A percentile compares a stretch with the other conserved stretches of the same genome.
Evolutionary conservation across 2,113 vertebrate species (phyloP).

Genomic region (Tretioscincus oriximinensis): DNA sequence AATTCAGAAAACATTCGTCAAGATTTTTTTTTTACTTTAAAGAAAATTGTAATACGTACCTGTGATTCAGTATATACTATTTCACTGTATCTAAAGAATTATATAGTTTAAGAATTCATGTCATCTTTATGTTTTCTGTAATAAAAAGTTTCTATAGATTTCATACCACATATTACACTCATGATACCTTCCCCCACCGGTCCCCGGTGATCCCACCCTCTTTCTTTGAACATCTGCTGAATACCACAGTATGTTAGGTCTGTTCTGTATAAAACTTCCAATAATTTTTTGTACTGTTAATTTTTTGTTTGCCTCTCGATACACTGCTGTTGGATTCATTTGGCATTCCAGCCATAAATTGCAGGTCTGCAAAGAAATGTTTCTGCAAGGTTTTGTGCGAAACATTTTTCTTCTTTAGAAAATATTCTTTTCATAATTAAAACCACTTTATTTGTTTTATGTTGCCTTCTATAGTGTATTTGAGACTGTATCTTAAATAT

Average conservation of each 20-base stretch:
- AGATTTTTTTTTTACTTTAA: constrained; percentile 64
- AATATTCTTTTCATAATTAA: background rate
- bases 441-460: background rate
- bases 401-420: background rate
- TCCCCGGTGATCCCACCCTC: constrained; percentile 7
- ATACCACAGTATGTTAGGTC: constrained; percentile 24
- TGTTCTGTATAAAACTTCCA: constrained; percentile 8
- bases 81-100: constrained; percentile 54
- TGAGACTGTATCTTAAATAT: background rate
- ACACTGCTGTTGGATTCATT: constrained; percentile 32
- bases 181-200: background rate
- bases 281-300: constrained; percentile 44
- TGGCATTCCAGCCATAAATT: constrained; percentile 44
- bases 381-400: background rate
- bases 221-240: constrained; percentile 44
- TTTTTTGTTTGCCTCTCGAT: constrained; percentile 29
- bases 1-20: constrained; percentile 55
- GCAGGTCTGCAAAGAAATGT: constrained; percentile 60
- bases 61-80: constrained; percentile 48
- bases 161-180: background rate
- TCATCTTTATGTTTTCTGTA: constrained; percentile 52
- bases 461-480: background rate
- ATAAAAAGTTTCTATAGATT: constrained; percentile 44
- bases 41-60: constrained; percentile 41
- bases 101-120: constrained; percentile 43